Percentiles rank a stretch among this genome's conserved stretches.
Conservation (phyloP, 1,140 invertebrate species). For the Palaemon carinicauda region DNA sequence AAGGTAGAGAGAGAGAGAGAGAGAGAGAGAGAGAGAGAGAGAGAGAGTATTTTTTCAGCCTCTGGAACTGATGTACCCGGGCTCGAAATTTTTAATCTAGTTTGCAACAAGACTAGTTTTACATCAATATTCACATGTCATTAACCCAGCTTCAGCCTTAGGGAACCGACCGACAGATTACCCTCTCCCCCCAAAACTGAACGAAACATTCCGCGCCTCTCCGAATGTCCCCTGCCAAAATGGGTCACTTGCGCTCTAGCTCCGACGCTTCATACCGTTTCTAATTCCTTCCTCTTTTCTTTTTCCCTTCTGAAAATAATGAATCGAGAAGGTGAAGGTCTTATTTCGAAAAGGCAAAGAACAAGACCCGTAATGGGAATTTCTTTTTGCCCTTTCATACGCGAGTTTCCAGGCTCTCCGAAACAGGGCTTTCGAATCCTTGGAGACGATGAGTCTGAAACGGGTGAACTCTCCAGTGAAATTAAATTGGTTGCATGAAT, state of each 20-base stretch:
- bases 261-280: too few relatives aligned
- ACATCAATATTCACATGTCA: slow-evolving; percentile 58
- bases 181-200: slow-evolving; percentile 11
- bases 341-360: neutral
- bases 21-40: slow-evolving; percentile 19
- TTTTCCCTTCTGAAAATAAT: neutral
- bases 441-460: slow-evolving; percentile 42
- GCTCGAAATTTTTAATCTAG: slow-evolving; percentile 56
- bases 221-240: neutral
- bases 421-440: neutral
- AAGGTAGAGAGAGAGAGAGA: slow-evolving; percentile 1
- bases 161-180: slow-evolving; percentile 48
- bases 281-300: too few relatives aligned
- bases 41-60: neutral
- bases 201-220: slow-evolving; percentile 14
- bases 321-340: neutral
- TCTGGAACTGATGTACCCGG: slow-evolving; percentile 14
- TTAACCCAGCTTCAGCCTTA: slow-evolving; percentile 46
- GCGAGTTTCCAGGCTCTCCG: neutral
- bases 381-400: neutral
- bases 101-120: slow-evolving; percentile 56
- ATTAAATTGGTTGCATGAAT: slow-evolving; percentile 23
- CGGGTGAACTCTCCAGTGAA: slow-evolving; percentile 27
- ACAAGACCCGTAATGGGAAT: too few relatives aligned
- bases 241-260: too few relatives aligned